Evolutionary conservation across 2,888 invertebrate species (phyloP).

Genomic region (Pomacea canaliculata): DNA sequence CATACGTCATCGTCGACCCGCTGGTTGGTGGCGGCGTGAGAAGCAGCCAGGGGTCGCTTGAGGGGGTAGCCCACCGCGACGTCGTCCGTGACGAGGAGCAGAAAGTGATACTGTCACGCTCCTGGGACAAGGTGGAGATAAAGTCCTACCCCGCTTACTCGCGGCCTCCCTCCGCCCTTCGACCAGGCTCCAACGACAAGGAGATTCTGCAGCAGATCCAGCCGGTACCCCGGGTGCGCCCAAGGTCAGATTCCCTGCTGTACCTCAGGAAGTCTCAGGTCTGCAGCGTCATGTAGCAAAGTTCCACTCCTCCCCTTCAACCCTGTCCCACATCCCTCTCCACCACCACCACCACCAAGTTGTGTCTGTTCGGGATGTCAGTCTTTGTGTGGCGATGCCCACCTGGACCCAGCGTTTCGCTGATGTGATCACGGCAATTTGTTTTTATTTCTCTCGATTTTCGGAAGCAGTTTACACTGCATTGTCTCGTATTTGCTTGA

Average conservation of each 20-base stretch:
- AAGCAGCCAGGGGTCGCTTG: conserved; percentile 26
- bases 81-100: conserved; percentile 37
- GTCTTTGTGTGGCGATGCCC: too few relatives aligned
- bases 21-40: conserved; percentile 21
- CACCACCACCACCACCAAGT: too few relatives aligned
- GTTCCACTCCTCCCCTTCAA: not conserved
- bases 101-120: conserved; percentile 13
- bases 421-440: too few relatives aligned
- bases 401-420: too few relatives aligned
- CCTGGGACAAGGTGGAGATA: conserved; percentile 61
- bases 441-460: too few relatives aligned
- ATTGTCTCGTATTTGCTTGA: too few relatives aligned
- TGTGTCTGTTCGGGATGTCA: too few relatives aligned
- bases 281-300: conserved; percentile 51
- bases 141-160: conserved; percentile 47
- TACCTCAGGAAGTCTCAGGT: conserved; percentile 44
- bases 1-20: conserved; percentile 62
- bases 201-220: conserved; percentile 51
- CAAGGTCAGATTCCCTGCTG: conserved; percentile 51
- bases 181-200: conserved; percentile 48
- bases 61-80: conserved; percentile 33
- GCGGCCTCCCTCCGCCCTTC: conserved; percentile 54
- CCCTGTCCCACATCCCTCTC: not conserved
- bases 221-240: conserved; percentile 47
- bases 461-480: too few relatives aligned